These are phyloP conservation scores for Leptogaster cylindrica DNA, from an alignment of 2,888 invertebrate genomes.

Conservation along the genomic window DNA sequence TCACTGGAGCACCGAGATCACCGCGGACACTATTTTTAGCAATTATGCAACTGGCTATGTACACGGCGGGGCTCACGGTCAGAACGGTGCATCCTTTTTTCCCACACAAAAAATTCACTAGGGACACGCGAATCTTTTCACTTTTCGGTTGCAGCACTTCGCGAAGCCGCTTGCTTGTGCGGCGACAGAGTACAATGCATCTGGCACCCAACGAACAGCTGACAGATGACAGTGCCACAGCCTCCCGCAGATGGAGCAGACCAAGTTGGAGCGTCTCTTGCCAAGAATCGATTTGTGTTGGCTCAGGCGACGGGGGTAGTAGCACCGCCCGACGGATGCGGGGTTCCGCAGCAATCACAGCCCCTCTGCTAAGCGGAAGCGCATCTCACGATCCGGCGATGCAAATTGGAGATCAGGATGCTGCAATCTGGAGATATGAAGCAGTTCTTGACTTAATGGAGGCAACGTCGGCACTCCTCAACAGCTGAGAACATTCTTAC, in stretches of 20 bases:
- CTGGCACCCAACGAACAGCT: slow-evolving; percentile 35
- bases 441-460: too few relatives aligned
- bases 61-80: slow-evolving; percentile 1
- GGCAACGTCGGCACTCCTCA: too few relatives aligned
- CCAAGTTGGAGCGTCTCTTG: neutral
- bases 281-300: slow-evolving; percentile 22
- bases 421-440: too few relatives aligned
- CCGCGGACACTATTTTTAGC: slow-evolving; percentile 16
- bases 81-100: slow-evolving; percentile 9
- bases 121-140: neutral
- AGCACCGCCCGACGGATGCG: slow-evolving; percentile 11
- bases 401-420: too few relatives aligned
- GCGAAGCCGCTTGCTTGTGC: neutral
- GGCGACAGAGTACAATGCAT: neutral
- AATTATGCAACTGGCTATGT: slow-evolving; percentile 27
- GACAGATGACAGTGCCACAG: slow-evolving; percentile 28
- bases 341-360: too few relatives aligned
- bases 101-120: slow-evolving; percentile 4
- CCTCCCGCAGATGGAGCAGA: neutral
- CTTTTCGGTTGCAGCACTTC: slow-evolving; percentile 2
- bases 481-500: too few relatives aligned
- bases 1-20: slow-evolving; percentile 11
- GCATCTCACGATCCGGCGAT: slow-evolving; percentile 4
- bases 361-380: too few relatives aligned
- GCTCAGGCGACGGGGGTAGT: slow-evolving; percentile 1